Conservation (phyloP, 2,113 vertebrate genomes). For the Sprattus sprattus region DNA sequence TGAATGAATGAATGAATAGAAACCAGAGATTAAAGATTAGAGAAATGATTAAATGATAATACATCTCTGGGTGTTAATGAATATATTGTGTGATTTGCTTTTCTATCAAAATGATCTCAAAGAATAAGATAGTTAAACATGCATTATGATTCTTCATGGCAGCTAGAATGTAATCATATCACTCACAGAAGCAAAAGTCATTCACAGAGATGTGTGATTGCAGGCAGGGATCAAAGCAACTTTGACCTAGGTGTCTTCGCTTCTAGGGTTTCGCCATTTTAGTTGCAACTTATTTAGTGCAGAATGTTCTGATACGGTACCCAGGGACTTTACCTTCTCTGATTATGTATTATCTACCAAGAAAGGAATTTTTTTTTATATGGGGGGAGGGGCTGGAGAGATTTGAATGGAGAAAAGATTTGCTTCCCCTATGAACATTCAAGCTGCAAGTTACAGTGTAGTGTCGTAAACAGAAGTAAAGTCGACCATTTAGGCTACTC, state of each 20-base stretch:
- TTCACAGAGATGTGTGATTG: slow-evolving; percentile 37
- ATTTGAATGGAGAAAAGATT: slow-evolving; percentile 32
- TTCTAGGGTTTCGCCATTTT: neutral
- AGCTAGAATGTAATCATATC: slow-evolving; percentile 33
- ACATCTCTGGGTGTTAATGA: neutral
- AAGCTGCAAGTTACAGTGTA: neutral
- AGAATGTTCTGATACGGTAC: neutral
- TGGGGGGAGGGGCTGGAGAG: neutral
- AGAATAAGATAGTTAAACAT: slow-evolving; percentile 33
- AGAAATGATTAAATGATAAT: neutral
- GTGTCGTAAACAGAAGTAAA: slow-evolving; percentile 55
- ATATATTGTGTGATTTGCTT: neutral
- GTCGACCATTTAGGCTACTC: slow-evolving; percentile 68
- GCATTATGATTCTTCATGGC: slow-evolving; percentile 28
- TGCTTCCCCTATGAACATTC: slow-evolving; percentile 48
- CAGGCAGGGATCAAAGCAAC: slow-evolving; percentile 4
- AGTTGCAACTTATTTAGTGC: neutral
- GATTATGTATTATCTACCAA: neutral
- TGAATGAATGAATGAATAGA: neutral
- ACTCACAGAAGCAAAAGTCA: slow-evolving; percentile 52
- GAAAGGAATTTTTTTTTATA: neutral
- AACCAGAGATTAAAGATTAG: too few species aligned
- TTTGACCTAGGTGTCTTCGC: neutral
- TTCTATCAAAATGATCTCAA: neutral
- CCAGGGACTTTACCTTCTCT: neutral